phyloP scores from a whole-genome alignment of 2,797 vertebrate genomes.

The Bradypus variegatus region DNA sequence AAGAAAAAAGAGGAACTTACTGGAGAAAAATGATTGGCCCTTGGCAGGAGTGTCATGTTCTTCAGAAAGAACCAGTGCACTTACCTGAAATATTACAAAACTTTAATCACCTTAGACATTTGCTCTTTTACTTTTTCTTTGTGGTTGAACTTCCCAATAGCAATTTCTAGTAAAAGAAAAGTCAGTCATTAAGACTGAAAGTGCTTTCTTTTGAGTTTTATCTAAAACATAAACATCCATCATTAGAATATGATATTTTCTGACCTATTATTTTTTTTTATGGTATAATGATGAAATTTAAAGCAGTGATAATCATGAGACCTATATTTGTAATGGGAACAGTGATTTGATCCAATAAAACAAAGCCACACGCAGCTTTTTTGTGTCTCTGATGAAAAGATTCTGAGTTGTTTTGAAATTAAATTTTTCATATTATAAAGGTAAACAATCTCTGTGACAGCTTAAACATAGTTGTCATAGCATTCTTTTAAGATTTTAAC shows the following conservation, averaged over 20 bases:
- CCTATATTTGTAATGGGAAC: neutral
- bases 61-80: neutral
- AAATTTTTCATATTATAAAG: neutral
- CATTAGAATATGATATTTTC: neutral
- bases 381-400: conserved; percentile 24
- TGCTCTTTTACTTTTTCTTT: neutral
- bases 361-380: neutral
- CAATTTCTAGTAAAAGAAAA: conserved; percentile 5
- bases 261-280: neutral
- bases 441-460: neutral
- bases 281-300: neutral
- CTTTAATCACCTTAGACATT: neutral
- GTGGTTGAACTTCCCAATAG: neutral
- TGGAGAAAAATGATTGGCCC: neutral
- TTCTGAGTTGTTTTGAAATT: conserved; percentile 31
- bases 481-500: conserved; percentile 34
- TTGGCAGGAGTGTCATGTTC: neutral
- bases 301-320: neutral
- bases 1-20: neutral
- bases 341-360: neutral
- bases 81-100: neutral
- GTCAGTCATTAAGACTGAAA: neutral
- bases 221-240: neutral
- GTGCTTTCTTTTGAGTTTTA: neutral
- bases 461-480: neutral